phyloP scores from a whole-genome alignment of 2,113 vertebrate genomes.

The Amblyopsis rosae region DNA sequence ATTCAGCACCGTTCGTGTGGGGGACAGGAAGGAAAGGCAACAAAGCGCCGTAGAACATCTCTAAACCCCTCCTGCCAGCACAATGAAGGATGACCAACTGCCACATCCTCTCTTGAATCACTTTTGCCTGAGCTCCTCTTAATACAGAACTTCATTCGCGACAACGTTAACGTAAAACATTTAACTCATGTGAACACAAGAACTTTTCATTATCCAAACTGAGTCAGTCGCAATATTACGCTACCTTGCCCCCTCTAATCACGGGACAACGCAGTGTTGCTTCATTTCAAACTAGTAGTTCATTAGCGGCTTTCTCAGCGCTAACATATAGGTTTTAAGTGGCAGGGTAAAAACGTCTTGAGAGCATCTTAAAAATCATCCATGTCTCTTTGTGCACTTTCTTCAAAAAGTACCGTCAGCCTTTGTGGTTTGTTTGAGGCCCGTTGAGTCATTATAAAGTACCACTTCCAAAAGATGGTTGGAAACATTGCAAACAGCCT shows the following conservation, averaged over 20 bases:
- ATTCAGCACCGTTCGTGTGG: conserved; percentile 48
- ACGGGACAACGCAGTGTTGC: conserved; percentile 6
- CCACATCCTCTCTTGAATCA: conserved; percentile 26
- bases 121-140: conserved; percentile 20
- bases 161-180: conserved; percentile 12
- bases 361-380: neutral
- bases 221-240: neutral
- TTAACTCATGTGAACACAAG: neutral
- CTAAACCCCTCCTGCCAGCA: conserved; percentile 23
- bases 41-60: conserved; percentile 45
- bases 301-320: conserved; percentile 18
- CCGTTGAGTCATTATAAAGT: conserved; percentile 34
- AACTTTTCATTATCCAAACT: neutral
- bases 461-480: conserved; percentile 49
- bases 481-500: conserved; percentile 15
- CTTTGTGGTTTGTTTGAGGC: conserved; percentile 32
- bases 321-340: conserved; percentile 5
- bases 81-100: conserved; percentile 41
- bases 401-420: conserved; percentile 36
- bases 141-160: conserved; percentile 7
- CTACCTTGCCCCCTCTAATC: conserved; percentile 10
- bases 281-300: conserved; percentile 6
- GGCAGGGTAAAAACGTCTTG: conserved; percentile 20
- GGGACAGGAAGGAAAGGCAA: conserved; percentile 30
- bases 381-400: conserved; percentile 23